These are phyloP conservation scores for Sinella curviseta DNA, from an alignment of 1,140 invertebrate species.

Conservation along the genomic window DNA sequence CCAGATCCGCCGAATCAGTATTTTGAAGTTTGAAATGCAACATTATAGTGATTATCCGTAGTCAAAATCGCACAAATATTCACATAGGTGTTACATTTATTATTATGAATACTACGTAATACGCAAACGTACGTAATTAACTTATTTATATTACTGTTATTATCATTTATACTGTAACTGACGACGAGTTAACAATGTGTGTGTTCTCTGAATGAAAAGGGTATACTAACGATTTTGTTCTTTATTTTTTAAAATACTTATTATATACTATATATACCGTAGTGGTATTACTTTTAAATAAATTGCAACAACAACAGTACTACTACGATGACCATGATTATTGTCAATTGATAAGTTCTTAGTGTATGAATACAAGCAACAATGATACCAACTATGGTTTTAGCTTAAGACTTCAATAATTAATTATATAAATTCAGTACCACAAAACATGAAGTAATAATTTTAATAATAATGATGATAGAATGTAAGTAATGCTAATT, in stretches of 20 bases:
- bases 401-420: too few relatives aligned
- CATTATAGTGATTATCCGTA: slow-evolving; percentile 14
- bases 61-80: slow-evolving; percentile 20
- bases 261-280: neutral
- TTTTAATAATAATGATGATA: too few relatives aligned
- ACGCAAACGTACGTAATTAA: too few relatives aligned
- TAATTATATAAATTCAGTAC: too few relatives aligned
- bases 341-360: too few relatives aligned
- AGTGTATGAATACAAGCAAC: too few relatives aligned
- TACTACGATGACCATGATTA: too few relatives aligned
- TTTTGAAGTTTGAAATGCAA: slow-evolving; percentile 61
- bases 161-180: neutral
- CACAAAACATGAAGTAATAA: too few relatives aligned
- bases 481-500: too few relatives aligned
- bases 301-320: too few relatives aligned
- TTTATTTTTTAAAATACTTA: too few relatives aligned
- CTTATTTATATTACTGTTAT: neutral
- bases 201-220: neutral
- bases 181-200: neutral
- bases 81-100: neutral
- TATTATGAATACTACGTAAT: neutral
- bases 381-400: too few relatives aligned
- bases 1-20: slow-evolving; percentile 86
- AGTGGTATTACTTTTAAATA: neutral
- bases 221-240: neutral